Evolutionary conservation across 2,888 invertebrate genomes (phyloP), one percentile per base, ranked within the genome.

Genomic region (Oegoconia quadripuncta): DNA sequence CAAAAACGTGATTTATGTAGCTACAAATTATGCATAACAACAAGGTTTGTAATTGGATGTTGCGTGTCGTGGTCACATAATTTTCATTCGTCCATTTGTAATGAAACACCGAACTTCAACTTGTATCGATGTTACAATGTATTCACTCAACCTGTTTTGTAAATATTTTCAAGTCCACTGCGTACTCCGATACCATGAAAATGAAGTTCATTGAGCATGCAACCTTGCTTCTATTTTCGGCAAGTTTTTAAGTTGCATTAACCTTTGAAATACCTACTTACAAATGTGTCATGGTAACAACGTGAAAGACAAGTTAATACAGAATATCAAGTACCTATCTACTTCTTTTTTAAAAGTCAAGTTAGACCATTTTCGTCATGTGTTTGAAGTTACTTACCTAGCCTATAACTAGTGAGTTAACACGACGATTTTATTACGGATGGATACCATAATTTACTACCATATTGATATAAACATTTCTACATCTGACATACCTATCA

Each of bases 111-210:
- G 12, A 25, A 14, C 29, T 31, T 18, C 18, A 13, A 34, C 29
- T 23, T 12, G 31, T 23, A 12, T 13, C 13, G 12, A 27, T 11
- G 11, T 13, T 3, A 27, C 2, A 3, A 14, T 13, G 27, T n/a
- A 27, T 14, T 6, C 13, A 27, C 8, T 27, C 12, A 11, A 15
- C 29, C 20, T 18, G 35, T 37, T 42, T 27, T 12, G 17, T 38
- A 42, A 34, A 34, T 57, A 49, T 52, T 55, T 59, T 52, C 46
- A 47, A 50, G 44, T 34, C 44, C 31, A 39, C 50, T 45, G 33
- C 46, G 37, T 48, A 48, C 42, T 52, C 37, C 44, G 42, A 39
- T 41, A 37, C 50, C 34, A 30, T 41, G 41, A 42, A 47, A 45
- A 51, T 39, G 30, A 46, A 42, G 41, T 47, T 41, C 42, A 30